Evolutionary conservation across 2,113 vertebrate species (phyloP), one percentile per base, ranked within the genome.

Genomic region (Alexandromys fortis): DNA sequence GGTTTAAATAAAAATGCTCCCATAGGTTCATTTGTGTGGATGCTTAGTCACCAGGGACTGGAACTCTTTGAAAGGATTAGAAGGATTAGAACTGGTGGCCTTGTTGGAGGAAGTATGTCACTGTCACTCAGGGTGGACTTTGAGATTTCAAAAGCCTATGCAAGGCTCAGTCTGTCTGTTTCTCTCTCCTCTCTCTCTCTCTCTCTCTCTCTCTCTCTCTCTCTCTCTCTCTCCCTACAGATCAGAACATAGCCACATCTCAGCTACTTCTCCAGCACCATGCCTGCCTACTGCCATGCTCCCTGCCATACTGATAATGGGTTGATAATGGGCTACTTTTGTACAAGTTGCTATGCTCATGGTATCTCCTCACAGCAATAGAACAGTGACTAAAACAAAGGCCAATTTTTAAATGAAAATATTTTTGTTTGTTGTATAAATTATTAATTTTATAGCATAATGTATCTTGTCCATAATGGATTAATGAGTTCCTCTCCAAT

Each of bases 351-450:
- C 58, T 13, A 38, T 42, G 7, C n/a, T 30, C 58, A 63, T 8
- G 14, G 14, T 19, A 14, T 85, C 58, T 45, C 28, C 81, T 65
- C 24, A 42, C 2, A 45, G 58, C n/a, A 42, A 28, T 30, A 65
- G 14, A 30, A 65, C 26, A 85, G n/a, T 17, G 7, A 28, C 14
- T 19, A 28, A 63, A 26, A 85, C 58, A 42, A 65, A 78, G 70
- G 49, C 16, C 38, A 91, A 58, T 52, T 38, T 96, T 67, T 81
- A n/a, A 93, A 94, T 73, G 42, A 76, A 7, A 76, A 35, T 88
- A 42, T 77, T 93, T 95, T 79, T 55, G 49, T 93, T 92, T 33
- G 17, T 49, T 90, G 49, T 52, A 61, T 68, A 24, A 95, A 97
- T 93, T 63, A 75, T 7, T 38, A 78, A 78, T 94, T 90, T 61